Evolutionary conservation across 2,888 invertebrate genomes (phyloP).

Genomic region (Torymus aiolomorphi): DNA sequence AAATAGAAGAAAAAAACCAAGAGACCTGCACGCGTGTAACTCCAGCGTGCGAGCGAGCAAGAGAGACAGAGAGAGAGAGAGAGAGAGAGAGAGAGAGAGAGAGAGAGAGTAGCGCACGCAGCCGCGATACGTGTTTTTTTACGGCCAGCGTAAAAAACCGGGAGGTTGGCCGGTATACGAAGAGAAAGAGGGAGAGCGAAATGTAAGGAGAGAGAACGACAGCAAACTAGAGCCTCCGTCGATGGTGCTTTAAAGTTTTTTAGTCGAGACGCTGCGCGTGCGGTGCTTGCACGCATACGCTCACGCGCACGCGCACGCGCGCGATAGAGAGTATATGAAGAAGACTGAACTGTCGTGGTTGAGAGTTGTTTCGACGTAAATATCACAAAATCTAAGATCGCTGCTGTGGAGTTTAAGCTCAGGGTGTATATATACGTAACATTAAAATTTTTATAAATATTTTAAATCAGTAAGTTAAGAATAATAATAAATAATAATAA

Average conservation of each 20-base stretch:
- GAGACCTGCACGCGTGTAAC: constrained; percentile 10
- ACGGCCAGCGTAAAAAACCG: constrained; percentile 23
- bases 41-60: background rate
- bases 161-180: background rate
- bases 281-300: background rate
- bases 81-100: background rate
- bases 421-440: too few relatives aligned
- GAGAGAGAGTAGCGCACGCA: background rate
- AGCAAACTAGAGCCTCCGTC: background rate
- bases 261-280: constrained; percentile 4
- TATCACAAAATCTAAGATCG: too few relatives aligned
- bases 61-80: background rate
- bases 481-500: too few relatives aligned
- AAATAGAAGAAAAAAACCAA: constrained; percentile 32
- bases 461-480: too few relatives aligned
- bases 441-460: too few relatives aligned
- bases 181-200: background rate
- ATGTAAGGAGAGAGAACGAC: background rate
- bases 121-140: constrained; percentile 28
- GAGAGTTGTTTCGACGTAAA: too few relatives aligned
- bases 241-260: constrained; percentile 35
- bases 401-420: too few relatives aligned
- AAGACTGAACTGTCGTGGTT: too few relatives aligned
- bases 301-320: background rate
- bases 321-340: too few relatives aligned